Percentiles rank a stretch among this genome's conserved stretches.
Evolutionary conservation across 2,113 vertebrate species (phyloP).

Genomic region (Eurypyga helias): DNA sequence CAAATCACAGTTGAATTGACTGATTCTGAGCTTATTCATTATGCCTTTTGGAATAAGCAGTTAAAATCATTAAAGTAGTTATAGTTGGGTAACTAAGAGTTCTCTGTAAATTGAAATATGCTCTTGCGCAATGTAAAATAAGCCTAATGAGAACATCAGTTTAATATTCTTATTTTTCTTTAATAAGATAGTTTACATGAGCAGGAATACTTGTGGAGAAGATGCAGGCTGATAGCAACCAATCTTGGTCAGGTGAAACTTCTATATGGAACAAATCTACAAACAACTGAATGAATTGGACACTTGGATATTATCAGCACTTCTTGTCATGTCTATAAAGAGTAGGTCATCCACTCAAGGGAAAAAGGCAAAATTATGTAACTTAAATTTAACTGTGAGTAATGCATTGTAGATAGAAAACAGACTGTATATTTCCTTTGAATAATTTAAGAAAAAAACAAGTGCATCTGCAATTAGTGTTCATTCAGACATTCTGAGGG

Average conservation of each 20-base stretch:
- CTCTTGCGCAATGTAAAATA: background rate
- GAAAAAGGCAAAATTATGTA: background rate
- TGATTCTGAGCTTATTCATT: background rate
- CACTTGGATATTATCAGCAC: background rate
- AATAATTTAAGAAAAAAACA: background rate
- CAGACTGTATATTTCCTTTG: background rate
- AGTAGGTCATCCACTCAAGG: background rate
- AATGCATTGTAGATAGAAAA: background rate
- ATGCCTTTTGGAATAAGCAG: background rate
- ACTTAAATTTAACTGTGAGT: background rate
- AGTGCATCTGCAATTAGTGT: background rate
- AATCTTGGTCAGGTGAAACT: background rate
- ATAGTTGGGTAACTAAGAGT: background rate
- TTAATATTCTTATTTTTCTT: background rate
- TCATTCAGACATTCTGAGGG: background rate
- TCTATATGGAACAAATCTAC: background rate
- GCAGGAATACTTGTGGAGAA: background rate
- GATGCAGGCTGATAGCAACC: background rate
- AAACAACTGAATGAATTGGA: background rate
- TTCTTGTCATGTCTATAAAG: background rate
- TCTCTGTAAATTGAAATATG: background rate
- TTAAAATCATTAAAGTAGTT: background rate
- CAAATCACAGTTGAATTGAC: background rate
- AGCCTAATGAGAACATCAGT: background rate
- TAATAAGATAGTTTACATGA: background rate